Base-by-base conservation (phyloP, 2,113 vertebrate genomes). In the Myotis brandtii region DNA sequence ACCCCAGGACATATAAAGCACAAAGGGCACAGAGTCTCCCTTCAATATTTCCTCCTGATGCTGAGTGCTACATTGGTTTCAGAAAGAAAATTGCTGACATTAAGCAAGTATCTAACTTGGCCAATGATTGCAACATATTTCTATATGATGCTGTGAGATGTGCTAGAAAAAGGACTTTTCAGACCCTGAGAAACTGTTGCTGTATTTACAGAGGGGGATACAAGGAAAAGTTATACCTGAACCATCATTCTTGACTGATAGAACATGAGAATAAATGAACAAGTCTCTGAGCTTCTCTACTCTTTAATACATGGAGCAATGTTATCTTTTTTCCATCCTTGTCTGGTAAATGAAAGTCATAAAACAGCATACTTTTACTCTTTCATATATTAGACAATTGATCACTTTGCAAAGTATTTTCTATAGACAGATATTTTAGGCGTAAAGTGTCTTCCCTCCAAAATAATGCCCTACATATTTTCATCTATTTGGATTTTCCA, bases 1-100 rank as follows among this genome's bases (percentile, higher is more conserved):
- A 94, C 67, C 11, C 6, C 7, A 80, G 25, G 23, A 93, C 92
- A 95, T 83, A 86, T 48, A 91, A 84, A 93, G 50, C 18, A 64
- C 13, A 94, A 93, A 91, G 50, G 14, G n/a, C 23, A 77, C 14
- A 37, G 5, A 56, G 40, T 30, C 50, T 76, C 3, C 25, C 37
- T 96, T 93, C 50, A 85, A 73, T 93, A 86, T 88, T 91, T 94
- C 30, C 32, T 86, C 1, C 14, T 46, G 43, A 56, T 93, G 52
- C 48, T 72, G 17, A 86, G 83, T 66, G 5, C 16, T 92, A 91
- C 95, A 91, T 76, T 91, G 83, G 62, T 77, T 93, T 56, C 62
- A 52, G 80, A 86, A 86, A 83, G 46, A 94, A 97, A 97, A 95
- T 52, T 95, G 62, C 86, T 96, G 79, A 86, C 67, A 89, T 97